Conservation (phyloP, 1,140 invertebrate genomes). For the Hetaerina americana region DNA sequence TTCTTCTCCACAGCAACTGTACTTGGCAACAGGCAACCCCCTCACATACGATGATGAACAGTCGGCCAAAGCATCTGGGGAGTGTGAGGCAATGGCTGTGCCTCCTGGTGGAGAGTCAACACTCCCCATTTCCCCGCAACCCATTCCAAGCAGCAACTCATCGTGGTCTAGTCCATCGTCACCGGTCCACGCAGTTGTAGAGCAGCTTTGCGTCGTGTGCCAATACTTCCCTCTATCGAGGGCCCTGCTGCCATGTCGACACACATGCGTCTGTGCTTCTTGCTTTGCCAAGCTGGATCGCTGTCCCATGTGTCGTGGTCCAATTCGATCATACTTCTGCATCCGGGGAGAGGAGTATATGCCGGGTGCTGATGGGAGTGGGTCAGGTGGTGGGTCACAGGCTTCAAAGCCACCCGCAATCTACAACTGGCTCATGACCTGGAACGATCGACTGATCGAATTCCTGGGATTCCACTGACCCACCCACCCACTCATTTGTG, state of each 20-base stretch:
- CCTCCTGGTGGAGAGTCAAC: neutral
- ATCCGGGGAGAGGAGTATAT: no score
- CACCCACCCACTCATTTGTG: no score
- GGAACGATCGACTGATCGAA: slow-evolving; percentile 47
- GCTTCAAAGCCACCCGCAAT: slow-evolving; percentile 19
- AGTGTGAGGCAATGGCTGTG: neutral
- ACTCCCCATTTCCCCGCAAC: neutral
- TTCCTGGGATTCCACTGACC: slow-evolving; percentile 39
- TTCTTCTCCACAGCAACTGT: slow-evolving; percentile 46
- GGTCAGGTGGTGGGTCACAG: neutral
- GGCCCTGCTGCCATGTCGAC: slow-evolving; percentile 65
- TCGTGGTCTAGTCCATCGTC: neutral
- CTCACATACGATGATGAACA: slow-evolving; percentile 37
- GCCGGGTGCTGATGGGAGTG: neutral
- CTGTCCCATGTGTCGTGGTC: slow-evolving; percentile 69
- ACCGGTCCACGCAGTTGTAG: slow-evolving; percentile 29
- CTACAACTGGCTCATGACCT: slow-evolving; percentile 42
- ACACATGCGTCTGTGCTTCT: slow-evolving; percentile 67
- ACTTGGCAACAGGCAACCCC: slow-evolving; percentile 51
- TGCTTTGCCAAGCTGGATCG: slow-evolving; percentile 60
- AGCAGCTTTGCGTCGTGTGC: slow-evolving; percentile 66
- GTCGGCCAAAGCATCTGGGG: slow-evolving; percentile 22
- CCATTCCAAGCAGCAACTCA: no score
- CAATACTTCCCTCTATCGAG: slow-evolving; percentile 58
- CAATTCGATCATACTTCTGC: slow-evolving; percentile 67